These are phyloP conservation scores for Suncus etruscus DNA, from an alignment of 2,113 vertebrate species.

Conservation along the genomic window DNA sequence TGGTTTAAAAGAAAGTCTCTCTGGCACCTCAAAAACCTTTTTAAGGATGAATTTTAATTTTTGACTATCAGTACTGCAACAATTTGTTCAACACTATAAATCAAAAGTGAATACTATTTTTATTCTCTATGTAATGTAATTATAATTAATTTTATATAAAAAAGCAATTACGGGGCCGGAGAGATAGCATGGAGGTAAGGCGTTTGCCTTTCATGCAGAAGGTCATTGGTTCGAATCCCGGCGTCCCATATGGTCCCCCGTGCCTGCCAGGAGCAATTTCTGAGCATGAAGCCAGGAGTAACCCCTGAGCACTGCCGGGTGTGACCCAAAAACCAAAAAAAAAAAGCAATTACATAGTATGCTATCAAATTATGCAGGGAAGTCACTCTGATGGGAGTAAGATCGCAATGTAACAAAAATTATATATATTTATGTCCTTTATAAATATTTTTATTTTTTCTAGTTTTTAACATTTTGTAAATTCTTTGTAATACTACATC, in stretches of 20 bases:
- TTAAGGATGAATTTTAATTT: neutral
- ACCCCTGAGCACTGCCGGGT: too few species aligned
- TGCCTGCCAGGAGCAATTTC: too few species aligned
- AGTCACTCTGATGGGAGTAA: neutral
- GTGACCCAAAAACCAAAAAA: too few species aligned
- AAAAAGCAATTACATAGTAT: neutral
- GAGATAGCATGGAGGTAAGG: too few species aligned
- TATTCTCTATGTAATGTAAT: constrained; percentile 3
- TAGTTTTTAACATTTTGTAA: neutral
- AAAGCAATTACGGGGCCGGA: too few species aligned
- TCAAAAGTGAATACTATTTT: constrained; percentile 11
- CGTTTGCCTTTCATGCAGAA: too few species aligned
- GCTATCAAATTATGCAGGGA: neutral
- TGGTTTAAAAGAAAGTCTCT: neutral
- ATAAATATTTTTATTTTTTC: neutral
- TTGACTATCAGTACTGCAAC: neutral
- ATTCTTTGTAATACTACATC: neutral
- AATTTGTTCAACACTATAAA: neutral
- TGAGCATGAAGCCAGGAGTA: too few species aligned
- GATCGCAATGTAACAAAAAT: neutral
- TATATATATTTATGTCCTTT: constrained; percentile 12
- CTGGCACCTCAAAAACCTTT: too few species aligned
- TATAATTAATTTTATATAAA: neutral
- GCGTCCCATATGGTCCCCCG: too few species aligned
- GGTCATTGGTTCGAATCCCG: too few species aligned